Conservation (phyloP, 2,797 vertebrate species). For the Acanthopagrus latus region DNA sequence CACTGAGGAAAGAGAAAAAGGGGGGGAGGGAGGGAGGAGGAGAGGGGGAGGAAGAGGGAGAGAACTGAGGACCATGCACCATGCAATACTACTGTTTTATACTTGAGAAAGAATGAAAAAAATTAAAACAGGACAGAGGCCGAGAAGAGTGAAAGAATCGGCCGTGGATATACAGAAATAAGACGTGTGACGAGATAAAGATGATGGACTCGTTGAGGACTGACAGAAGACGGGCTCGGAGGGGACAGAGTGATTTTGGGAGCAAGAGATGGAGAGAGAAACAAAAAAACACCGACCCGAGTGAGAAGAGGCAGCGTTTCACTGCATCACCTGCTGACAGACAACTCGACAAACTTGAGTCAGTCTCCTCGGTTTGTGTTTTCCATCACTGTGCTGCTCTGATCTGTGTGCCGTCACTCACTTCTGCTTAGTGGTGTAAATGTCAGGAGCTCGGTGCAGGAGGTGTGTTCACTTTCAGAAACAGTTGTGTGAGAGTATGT, state of each 20-base stretch:
- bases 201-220: constrained; percentile 22
- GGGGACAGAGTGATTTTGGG: constrained; percentile 1
- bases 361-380: not conserved
- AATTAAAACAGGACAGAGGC: constrained; percentile 39
- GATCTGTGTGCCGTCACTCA: not conserved
- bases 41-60: constrained; percentile 73
- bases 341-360: constrained; percentile 24
- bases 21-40: constrained; percentile 69
- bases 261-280: constrained; percentile 27
- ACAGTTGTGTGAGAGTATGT: not conserved
- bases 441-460: not conserved
- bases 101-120: constrained; percentile 40
- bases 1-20: constrained; percentile 89
- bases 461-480: not conserved
- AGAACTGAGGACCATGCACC: constrained; percentile 87
- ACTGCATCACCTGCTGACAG: constrained; percentile 57
- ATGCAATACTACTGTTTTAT: constrained; percentile 81
- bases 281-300: constrained; percentile 40
- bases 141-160: constrained; percentile 48
- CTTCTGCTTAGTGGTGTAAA: not conserved
- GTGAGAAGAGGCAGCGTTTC: constrained; percentile 24
- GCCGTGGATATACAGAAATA: constrained; percentile 44
- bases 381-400: not conserved
- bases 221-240: constrained; percentile 12
- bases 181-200: constrained; percentile 21